A percentile compares a stretch with the other conserved stretches of the same genome.
Evolutionary conservation across 2,113 vertebrate genomes (phyloP).

Genomic region (Ciconia stormi): DNA sequence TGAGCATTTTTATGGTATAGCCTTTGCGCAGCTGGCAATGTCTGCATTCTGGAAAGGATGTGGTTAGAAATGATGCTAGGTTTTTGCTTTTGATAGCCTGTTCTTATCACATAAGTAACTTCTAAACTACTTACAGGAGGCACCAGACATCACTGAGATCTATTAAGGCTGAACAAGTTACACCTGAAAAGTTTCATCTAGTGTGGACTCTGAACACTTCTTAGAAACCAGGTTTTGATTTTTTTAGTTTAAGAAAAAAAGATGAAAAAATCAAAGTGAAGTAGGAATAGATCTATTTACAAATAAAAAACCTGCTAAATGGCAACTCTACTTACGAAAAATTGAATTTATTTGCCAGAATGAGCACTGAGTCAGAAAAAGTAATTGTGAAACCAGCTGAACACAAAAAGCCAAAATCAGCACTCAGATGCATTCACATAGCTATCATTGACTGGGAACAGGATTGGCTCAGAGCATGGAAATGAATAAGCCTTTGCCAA

Average conservation of each 20-base stretch:
- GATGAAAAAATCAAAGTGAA: neutral
- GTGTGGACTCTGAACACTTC: neutral
- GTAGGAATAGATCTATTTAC: neutral
- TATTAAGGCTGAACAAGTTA: neutral
- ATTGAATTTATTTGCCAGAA: neutral
- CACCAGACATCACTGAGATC: neutral
- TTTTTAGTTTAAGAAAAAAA: neutral
- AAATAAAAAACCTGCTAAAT: neutral
- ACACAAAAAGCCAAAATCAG: neutral
- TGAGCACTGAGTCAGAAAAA: neutral
- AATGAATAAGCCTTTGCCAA: constrained; percentile 21
- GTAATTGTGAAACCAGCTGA: neutral
- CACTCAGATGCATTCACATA: neutral
- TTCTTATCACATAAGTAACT: neutral
- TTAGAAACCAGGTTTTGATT: neutral
- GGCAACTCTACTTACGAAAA: neutral
- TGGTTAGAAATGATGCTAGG: neutral
- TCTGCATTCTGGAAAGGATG: neutral
- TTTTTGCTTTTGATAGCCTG: neutral
- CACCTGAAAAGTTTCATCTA: neutral
- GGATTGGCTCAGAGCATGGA: neutral
- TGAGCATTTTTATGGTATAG: neutral
- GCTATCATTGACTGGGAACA: neutral
- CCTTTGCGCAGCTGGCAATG: neutral
- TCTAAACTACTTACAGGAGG: neutral